phyloP scores from a whole-genome alignment of 2,113 vertebrate species.

The Geococcyx californianus region DNA sequence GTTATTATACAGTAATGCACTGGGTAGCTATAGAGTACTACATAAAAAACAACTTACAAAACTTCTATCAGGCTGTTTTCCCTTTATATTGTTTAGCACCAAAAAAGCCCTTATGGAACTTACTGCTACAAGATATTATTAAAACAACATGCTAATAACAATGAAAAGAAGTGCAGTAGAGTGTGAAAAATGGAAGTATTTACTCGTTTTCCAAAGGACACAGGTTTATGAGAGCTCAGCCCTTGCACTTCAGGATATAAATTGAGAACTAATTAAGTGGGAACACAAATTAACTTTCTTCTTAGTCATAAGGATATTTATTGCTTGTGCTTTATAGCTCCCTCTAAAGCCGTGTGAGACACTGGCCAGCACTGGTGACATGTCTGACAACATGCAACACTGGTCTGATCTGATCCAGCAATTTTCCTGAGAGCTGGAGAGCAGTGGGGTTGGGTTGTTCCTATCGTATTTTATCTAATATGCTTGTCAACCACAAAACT shows the following conservation, averaged over 20 bases:
- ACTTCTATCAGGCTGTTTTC: not conserved
- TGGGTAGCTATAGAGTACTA: not conserved
- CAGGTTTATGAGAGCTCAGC: not conserved
- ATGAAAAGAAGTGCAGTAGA: not conserved
- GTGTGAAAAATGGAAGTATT: constrained; percentile 21
- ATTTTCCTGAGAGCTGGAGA: not conserved
- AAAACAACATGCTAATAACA: not conserved
- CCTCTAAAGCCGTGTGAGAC: not conserved
- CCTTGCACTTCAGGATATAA: constrained; percentile 26
- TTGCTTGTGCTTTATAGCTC: not conserved
- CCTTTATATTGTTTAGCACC: not conserved
- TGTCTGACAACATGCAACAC: not conserved
- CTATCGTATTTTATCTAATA: not conserved
- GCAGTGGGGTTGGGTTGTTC: not conserved
- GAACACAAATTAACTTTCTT: constrained; percentile 32
- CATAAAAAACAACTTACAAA: not conserved
- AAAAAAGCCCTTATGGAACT: not conserved
- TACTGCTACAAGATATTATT: not conserved
- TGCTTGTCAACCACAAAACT: not conserved
- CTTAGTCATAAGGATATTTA: not conserved
- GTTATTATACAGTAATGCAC: not conserved
- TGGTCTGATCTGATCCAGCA: not conserved
- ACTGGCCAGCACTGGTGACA: not conserved
- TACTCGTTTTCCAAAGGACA: not conserved
- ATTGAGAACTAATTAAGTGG: constrained; percentile 39